Evolutionary conservation across 2,888 invertebrate genomes (phyloP).

Genomic region (Nomada goodeniana): DNA sequence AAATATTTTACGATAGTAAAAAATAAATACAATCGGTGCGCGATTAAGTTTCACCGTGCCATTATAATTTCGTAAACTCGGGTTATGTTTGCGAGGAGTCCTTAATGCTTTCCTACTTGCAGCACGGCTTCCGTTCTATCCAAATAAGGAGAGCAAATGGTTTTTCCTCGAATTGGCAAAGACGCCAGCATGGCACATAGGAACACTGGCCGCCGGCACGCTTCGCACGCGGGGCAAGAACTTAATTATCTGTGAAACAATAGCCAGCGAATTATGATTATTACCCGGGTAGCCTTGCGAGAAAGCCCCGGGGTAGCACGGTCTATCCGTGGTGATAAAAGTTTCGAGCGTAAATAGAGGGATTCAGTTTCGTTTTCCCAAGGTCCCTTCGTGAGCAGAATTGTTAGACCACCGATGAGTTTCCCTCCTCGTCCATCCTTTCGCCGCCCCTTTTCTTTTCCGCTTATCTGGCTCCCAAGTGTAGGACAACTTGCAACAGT

Average conservation of each 20-base stretch:
- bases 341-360: conserved; percentile 78
- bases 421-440: conserved; percentile 61
- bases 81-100: conserved; percentile 64
- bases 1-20: not conserved
- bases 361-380: conserved; percentile 77
- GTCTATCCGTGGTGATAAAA: conserved; percentile 77
- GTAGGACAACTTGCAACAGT: conserved; percentile 65
- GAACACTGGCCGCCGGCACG: conserved; percentile 61
- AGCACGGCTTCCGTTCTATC: conserved; percentile 61
- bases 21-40: conserved; percentile 19
- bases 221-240: conserved; percentile 74
- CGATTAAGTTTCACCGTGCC: conserved; percentile 47
- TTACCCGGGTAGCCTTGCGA: conserved; percentile 71
- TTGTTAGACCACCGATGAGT: conserved; percentile 72
- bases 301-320: conserved; percentile 53
- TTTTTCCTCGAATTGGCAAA: conserved; percentile 78
- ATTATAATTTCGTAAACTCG: conserved; percentile 54
- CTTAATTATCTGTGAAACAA: conserved; percentile 82
- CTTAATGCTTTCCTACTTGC: conserved; percentile 67
- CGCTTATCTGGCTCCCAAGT: conserved; percentile 48
- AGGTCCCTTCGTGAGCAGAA: conserved; percentile 75
- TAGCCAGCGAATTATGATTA: conserved; percentile 80
- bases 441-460: conserved; percentile 39
- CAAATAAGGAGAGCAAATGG: conserved; percentile 74
- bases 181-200: conserved; percentile 65